These are phyloP conservation scores for Chrysopilus asiliformis DNA, from an alignment of 2,888 invertebrate genomes.

Conservation along the genomic window DNA sequence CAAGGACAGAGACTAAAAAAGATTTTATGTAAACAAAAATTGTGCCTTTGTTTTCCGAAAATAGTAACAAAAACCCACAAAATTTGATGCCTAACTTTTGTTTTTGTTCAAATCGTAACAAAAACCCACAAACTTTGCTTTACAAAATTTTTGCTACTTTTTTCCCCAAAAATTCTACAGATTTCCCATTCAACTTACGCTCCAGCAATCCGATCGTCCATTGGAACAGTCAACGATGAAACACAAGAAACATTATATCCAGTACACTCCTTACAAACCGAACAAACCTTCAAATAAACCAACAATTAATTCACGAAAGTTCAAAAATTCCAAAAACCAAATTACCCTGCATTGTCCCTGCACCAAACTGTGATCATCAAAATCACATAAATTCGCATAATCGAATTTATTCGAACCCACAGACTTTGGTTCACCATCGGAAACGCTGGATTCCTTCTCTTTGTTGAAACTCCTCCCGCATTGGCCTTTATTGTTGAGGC, in stretches of 20 bases:
- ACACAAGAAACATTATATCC: conserved; percentile 76
- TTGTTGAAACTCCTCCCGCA: conserved; percentile 77
- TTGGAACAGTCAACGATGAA: conserved; percentile 48
- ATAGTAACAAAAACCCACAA: no score
- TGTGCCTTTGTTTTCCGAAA: no score
- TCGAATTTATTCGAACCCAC: conserved; percentile 27
- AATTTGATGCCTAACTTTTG: no score
- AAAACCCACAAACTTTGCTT: no score
- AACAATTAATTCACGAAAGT: no score
- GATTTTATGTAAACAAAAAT: no score
- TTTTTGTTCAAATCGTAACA: no score
- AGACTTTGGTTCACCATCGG: conserved; percentile 9
- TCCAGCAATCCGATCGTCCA: conserved; percentile 71
- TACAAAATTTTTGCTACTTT: no score
- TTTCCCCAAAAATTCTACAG: no score
- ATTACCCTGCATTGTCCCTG: conserved; percentile 34
- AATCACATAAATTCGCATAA: conserved; percentile 36
- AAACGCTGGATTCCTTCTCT: conserved; percentile 42
- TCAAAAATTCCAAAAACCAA: conserved; percentile 15
- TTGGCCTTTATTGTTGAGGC: conserved; percentile 95
- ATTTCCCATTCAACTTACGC: conserved; percentile 59
- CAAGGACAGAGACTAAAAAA: conserved; percentile 93
- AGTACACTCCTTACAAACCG: conserved; percentile 83
- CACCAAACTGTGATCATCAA: conserved; percentile 40
- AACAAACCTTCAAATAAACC: no score